Conservation (phyloP, 2,888 invertebrate genomes). For the Aricia artaxerxes region DNA sequence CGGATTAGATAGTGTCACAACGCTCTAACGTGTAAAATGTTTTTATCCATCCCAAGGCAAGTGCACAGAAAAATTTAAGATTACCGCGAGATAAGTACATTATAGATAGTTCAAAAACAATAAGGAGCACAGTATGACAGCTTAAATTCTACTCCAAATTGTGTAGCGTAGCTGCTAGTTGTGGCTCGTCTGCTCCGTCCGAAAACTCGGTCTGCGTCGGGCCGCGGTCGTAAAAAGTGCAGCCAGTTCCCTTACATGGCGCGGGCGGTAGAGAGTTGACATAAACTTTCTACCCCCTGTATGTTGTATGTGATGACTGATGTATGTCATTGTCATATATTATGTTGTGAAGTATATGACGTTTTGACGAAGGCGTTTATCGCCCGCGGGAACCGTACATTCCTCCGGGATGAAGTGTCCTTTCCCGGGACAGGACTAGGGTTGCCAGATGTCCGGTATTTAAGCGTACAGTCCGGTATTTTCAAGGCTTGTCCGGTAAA, state of each 20-base stretch:
- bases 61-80: background rate
- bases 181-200: background rate
- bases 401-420: no score
- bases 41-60: no score
- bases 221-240: background rate
- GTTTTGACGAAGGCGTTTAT: no score
- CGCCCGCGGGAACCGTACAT: no score
- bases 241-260: background rate
- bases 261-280: slow-evolving; percentile 4
- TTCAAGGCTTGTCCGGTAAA: no score
- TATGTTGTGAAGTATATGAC: background rate
- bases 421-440: no score
- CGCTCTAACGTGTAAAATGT: background rate
- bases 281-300: slow-evolving; percentile 9
- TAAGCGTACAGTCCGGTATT: no score
- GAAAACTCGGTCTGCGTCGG: background rate
- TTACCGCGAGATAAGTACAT: background rate
- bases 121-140: background rate
- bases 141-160: background rate
- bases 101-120: no score
- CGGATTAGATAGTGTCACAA: no score
- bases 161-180: background rate
- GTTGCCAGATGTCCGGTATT: no score
- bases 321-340: no score
- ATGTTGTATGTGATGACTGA: background rate